Evolutionary conservation across 2,797 vertebrate genomes (phyloP), one percentile per base, ranked within the genome.

Genomic region (Sandelia bainsii): DNA sequence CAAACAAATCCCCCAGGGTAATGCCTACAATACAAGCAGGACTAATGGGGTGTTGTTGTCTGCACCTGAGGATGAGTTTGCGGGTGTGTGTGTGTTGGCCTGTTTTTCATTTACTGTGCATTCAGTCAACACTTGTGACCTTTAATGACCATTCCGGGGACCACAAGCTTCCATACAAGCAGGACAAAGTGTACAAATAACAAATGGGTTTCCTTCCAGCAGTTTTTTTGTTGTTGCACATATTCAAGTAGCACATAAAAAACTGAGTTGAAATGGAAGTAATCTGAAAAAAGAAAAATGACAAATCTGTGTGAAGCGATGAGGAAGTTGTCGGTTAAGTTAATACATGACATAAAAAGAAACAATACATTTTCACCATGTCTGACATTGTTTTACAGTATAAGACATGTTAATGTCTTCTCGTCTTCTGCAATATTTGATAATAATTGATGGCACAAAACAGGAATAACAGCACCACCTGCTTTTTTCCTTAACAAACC

Each of bases 91-190:
- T 64, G 44, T 20, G 45, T 58, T 56, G 44, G 64, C 54, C 40
- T 29, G 27, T 61, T 60, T 64, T 71, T 65, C 52, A 67, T 63
- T 79, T 65, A 51, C 42, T 22, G 48, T 8, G 13, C 52, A 42
- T 22, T 84, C 80, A 71, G 51, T 87, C 87, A 78, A 61, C 77
- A 70, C 59, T 48, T 34, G 17, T 69, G 78, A 80, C 71, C 76
- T 22, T 23, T 40, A 1, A 39, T 13, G 69, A 78, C 80, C 85
- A 81, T 88, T 87, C 72, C 79, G 60, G 57, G 77, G 70, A 8
- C 22, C 54, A 22, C 32, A 2, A 50, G 52, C 8, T 1, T 51
- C 66, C 57, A 59, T 50, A 48, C 19, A 19, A 51, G 54, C 53
- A 46, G 25, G 60, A 73, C 60, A 49, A 64, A 68, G 3, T 23